Base-by-base conservation (phyloP, 2,113 vertebrate species). In the Barbus barbus region DNA sequence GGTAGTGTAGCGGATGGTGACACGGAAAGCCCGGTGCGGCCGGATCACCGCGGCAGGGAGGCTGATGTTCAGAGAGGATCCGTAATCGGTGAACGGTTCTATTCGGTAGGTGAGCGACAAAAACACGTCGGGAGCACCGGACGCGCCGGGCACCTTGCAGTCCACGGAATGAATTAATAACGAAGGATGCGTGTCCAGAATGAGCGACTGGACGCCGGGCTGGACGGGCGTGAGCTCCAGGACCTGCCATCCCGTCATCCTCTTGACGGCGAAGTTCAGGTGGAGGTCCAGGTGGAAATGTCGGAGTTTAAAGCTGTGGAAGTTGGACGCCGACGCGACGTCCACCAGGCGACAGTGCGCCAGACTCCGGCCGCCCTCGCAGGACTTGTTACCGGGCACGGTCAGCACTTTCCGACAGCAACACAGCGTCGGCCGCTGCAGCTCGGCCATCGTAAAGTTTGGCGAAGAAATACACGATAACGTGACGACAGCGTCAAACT, bases 51-150 rank as follows among this genome's bases (percentile, higher is more conserved):
- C 89, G 0, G 94, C 83, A 0, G 96, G 96, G 88, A 98, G 93
- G 38, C 93, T 93, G 91, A 98, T 93, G 78, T 92, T 95, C 73
- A 97, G 96, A 0, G 96, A 94, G 0, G 97, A 96, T 60, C 97
- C 97, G 9, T 97, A 99, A 87, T 97, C 97, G 0, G 96, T 95
- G 91, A 98, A 97, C 0, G 96, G 96, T 82, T 97, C 97, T 16
- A 97, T 89, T 22, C 96, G 92, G 88, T 93, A 93, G 0, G 92
- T 94, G 9, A 97, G 96, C 67, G 93, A 92, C 24, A 89, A 36
- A 5, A 91, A 85, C 31, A 89, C 85, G 26, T 90, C 90, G 18
- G 84, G 87, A 1, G 85, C 73, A 48, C 89, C 85, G 28, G 85
- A 44, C 53, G 78, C 73, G 53, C 84, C 83, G 82, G 85, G 78